phyloP scores from a whole-genome alignment of 2,888 invertebrate genomes.

The Crepidodera aurea region DNA sequence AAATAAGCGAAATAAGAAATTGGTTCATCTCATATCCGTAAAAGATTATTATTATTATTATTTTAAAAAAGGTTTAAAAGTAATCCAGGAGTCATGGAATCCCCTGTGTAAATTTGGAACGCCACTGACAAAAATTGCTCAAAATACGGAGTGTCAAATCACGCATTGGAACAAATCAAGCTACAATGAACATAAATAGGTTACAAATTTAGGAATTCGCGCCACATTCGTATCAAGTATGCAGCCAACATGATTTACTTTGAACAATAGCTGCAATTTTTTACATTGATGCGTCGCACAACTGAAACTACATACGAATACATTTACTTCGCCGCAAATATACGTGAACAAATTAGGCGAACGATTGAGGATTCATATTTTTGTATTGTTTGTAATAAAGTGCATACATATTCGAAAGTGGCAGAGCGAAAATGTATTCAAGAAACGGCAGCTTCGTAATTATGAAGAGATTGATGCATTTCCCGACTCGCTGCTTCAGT shows the following conservation, averaged over 20 bases:
- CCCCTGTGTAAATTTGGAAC: too few relatives aligned
- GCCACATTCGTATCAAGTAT: slow-evolving; percentile 39
- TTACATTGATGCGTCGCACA: slow-evolving; percentile 25
- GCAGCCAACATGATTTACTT: slow-evolving; percentile 39
- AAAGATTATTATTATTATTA: too few relatives aligned
- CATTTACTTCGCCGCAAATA: slow-evolving; percentile 9
- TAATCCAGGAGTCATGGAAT: too few relatives aligned
- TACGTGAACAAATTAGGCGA: slow-evolving; percentile 10
- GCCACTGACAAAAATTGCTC: slow-evolving; percentile 14
- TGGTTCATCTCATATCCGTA: too few relatives aligned
- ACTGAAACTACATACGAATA: slow-evolving; percentile 21
- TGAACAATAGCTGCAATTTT: slow-evolving; percentile 44
- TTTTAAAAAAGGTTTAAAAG: too few relatives aligned
- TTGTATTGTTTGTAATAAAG: slow-evolving; percentile 20
- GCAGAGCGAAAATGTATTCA: background rate
- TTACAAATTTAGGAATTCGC: slow-evolving; percentile 37
- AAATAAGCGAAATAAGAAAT: too few relatives aligned
- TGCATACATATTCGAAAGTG: background rate
- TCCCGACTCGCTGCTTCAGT: background rate
- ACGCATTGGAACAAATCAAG: slow-evolving; percentile 34
- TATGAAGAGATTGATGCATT: background rate
- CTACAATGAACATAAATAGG: slow-evolving; percentile 40
- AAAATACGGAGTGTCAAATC: background rate
- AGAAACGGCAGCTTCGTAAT: background rate
- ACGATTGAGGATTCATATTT: slow-evolving; percentile 12